A percentile compares a stretch with the other conserved stretches of the same genome.
Conservation (phyloP, 30 jellyfish, hydroid and myxozoan species). For the Chrysaora quinquecirrha region DNA sequence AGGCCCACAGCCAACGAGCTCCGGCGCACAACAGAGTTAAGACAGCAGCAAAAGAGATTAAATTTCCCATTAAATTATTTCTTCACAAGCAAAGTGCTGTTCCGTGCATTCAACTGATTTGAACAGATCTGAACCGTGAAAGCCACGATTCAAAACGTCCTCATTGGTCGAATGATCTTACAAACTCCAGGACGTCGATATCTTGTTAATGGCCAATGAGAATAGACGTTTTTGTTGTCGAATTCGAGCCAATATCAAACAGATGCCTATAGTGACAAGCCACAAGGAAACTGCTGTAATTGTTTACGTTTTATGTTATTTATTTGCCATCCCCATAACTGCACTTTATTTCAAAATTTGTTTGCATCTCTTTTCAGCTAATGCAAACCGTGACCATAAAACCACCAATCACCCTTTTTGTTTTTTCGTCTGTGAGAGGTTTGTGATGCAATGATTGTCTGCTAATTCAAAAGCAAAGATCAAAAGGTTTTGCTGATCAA, state of each 20-base stretch:
- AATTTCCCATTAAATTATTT: conserved; percentile 9
- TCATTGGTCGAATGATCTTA: conserved; percentile 14
- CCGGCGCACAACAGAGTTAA: conserved; percentile 39
- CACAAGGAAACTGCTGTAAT: not conserved
- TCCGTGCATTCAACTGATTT: not conserved
- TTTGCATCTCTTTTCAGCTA: not conserved
- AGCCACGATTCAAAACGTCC: not conserved
- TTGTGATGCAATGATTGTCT: not conserved
- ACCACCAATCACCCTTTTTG: not conserved
- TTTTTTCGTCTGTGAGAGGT: not conserved
- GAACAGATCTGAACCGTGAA: conserved; percentile 18
- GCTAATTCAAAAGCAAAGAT: not conserved
- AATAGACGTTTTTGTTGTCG: not conserved
- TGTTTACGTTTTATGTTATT: not conserved
- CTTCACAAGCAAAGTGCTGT: not conserved
- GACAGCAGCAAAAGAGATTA: conserved; percentile 37
- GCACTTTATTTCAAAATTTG: not conserved
- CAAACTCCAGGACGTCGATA: conserved; percentile 19
- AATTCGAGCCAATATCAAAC: not conserved
- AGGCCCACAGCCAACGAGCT: conserved; percentile 6
- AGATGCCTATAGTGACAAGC: conserved; percentile 11
- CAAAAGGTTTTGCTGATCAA: not conserved
- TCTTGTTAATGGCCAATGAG: conserved; percentile 46
- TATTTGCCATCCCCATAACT: not conserved
- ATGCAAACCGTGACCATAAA: not conserved